These are phyloP conservation scores for Coluber constrictor DNA, from an alignment of 2,797 vertebrate genomes.

Conservation along the genomic window DNA sequence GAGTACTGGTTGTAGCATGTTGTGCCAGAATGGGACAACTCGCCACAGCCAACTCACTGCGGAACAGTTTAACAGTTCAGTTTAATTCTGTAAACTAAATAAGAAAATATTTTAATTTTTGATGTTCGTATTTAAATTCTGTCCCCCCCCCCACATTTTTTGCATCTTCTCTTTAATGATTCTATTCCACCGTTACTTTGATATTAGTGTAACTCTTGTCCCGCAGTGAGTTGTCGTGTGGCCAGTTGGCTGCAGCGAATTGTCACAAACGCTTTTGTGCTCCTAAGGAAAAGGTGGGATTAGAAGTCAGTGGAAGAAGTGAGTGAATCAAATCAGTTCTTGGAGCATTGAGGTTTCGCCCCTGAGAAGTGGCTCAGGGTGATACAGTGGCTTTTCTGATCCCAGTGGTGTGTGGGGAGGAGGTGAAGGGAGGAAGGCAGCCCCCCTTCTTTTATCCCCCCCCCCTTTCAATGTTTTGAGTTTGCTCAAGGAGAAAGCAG, in stretches of 20 bases:
- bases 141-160: background rate
- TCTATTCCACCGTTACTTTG: background rate
- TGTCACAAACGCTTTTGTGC: background rate
- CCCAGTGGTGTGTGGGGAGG: conserved; percentile 74
- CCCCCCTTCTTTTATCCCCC: conserved; percentile 46
- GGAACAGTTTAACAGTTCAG: background rate
- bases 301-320: background rate
- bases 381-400: conserved; percentile 66
- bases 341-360: background rate
- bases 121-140: background rate
- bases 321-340: background rate
- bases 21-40: background rate
- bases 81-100: background rate
- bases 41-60: rapidly evolving
- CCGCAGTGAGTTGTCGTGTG: rapidly evolving
- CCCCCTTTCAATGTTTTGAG: conserved; percentile 49
- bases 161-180: background rate
- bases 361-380: conserved; percentile 27
- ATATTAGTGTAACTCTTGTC: background rate
- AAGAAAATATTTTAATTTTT: background rate
- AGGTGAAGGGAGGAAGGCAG: conserved; percentile 18
- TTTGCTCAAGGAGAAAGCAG: conserved; percentile 23
- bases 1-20: background rate
- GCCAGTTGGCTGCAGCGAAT: background rate
- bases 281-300: background rate